These are phyloP conservation scores for Grantiella picta DNA, from an alignment of 2,113 vertebrate genomes.

Conservation along the genomic window DNA sequence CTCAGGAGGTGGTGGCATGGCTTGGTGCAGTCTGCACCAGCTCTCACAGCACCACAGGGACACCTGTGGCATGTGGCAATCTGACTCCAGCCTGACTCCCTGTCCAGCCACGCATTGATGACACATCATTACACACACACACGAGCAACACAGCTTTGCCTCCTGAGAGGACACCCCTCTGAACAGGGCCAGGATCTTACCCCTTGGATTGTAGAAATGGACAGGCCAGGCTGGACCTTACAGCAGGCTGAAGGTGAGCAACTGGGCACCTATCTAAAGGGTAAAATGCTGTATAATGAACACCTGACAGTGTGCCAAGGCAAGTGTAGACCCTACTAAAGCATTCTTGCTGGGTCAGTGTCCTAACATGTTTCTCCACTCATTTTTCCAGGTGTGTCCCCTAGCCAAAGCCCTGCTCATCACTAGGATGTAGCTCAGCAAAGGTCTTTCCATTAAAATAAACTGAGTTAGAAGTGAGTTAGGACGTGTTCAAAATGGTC, in stretches of 20 bases:
- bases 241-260: neutral
- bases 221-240: neutral
- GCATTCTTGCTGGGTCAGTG: neutral
- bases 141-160: neutral
- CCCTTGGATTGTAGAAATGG: neutral
- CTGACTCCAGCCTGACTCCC: neutral
- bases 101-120: neutral
- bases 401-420: neutral
- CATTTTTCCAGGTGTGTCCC: neutral
- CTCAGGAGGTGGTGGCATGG: neutral
- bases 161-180: neutral
- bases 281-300: neutral
- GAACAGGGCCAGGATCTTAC: neutral
- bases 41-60: neutral
- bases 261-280: neutral
- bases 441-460: neutral
- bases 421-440: neutral
- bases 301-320: neutral
- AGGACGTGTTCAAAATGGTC: neutral
- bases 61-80: neutral
- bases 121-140: neutral
- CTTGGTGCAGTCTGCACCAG: neutral
- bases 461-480: neutral
- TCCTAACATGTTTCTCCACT: neutral
- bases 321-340: neutral